These are phyloP conservation scores for Andrena dorsata DNA, from an alignment of 2,888 invertebrate genomes.

Conservation along the genomic window DNA sequence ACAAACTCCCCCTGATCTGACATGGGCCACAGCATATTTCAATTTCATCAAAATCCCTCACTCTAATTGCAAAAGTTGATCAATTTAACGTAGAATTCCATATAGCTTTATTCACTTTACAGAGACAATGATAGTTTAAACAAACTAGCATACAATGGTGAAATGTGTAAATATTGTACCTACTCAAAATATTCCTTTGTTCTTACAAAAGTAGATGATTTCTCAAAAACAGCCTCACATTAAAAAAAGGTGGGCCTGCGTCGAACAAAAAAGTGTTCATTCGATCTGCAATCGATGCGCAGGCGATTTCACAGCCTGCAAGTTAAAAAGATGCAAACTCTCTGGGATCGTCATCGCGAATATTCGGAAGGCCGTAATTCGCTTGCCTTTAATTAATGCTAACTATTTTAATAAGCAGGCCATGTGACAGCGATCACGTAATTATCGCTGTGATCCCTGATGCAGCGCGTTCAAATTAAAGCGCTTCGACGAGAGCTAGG, in stretches of 20 bases:
- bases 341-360: neutral
- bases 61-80: too few species aligned
- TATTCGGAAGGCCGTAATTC: conserved; percentile 38
- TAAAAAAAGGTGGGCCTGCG: neutral
- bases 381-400: conserved; percentile 72
- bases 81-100: too few species aligned
- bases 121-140: too few species aligned
- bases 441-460: conserved; percentile 59
- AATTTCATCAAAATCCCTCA: too few species aligned
- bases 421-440: conserved; percentile 55
- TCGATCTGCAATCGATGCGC: too few species aligned
- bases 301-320: neutral
- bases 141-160: too few species aligned
- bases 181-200: too few species aligned
- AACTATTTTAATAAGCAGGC: conserved; percentile 69
- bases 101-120: neutral
- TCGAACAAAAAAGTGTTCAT: neutral
- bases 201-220: neutral
- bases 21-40: too few species aligned
- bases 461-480: conserved; percentile 60
- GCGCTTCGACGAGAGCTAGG: conserved; percentile 31
- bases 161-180: too few species aligned
- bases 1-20: too few species aligned
- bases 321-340: conserved; percentile 3
- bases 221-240: neutral